Evolutionary conservation across 2,888 invertebrate species (phyloP), one percentile per base, ranked within the genome.

Genomic region (Ptilodon capucinus): DNA sequence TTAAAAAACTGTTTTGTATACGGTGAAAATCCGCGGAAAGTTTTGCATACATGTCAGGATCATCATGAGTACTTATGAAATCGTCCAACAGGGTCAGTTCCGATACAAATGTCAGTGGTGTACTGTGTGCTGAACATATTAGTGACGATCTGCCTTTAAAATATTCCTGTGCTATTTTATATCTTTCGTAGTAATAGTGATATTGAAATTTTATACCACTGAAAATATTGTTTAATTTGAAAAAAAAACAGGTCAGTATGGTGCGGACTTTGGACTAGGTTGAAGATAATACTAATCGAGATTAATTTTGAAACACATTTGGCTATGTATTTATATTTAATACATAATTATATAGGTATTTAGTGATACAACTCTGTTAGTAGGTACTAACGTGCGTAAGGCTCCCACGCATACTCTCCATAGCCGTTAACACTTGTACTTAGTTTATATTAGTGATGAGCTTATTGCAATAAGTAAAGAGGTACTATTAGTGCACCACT

Each of bases 361-460:
- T n/a, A 35, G 35, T 35, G 17, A 16, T 38, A 38, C 38, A 19
- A 38, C 19, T 32, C 32, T 18, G 18, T 18, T 7, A 8, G n/a
- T 38, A 6, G 11, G 14, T 1, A 8, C 34, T 30, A 30, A n/a
- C n/a, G n/a, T n/a, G 30, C 30, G 30, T n/a, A 7, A 17, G 17
- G 35, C 11, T 1, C 5, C 7, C 17, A 8, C 48, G 43, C 36
- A 40, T 40, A 52, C 43, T 52, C 28, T 45, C 28, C 46, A 11
- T 44, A 51, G 52, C 46, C 50, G 51, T 39, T 45, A 44, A 19
- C 42, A 44, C 50, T 46, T 58, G 60, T 60, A 62, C 59, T 64
- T 68, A 65, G 70, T 54, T 48, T 59, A 23, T 23, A 40, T 59
- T 70, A 72, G 68, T 64, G 52, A 71, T 60, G 76, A 78, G 76